A percentile compares a stretch with the other conserved stretches of the same genome.
These are phyloP conservation scores for Dorcus parallelipipedus DNA, from an alignment of 2,888 invertebrate species.

Conservation along the genomic window DNA sequence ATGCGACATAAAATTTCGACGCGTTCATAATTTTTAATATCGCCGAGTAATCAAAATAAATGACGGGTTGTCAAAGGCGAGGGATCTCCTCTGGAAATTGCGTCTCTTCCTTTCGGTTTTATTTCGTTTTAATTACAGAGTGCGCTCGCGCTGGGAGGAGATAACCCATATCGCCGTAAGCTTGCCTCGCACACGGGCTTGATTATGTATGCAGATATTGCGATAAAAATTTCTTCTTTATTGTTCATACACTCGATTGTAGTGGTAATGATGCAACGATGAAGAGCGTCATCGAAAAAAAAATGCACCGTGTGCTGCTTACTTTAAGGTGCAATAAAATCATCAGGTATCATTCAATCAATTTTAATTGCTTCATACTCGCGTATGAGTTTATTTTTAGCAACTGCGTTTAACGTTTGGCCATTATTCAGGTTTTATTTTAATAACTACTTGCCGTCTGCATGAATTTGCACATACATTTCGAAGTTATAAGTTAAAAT, in stretches of 20 bases:
- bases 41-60: conserved; percentile 42
- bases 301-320: neutral
- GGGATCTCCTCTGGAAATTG: neutral
- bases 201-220: conserved; percentile 39
- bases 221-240: conserved; percentile 34
- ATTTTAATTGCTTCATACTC: too few relatives aligned
- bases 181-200: conserved; percentile 28
- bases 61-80: conserved; percentile 39
- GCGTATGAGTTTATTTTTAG: too few relatives aligned
- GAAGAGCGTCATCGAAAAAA: conserved; percentile 21
- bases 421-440: too few relatives aligned
- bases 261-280: conserved; percentile 23
- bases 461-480: too few relatives aligned
- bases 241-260: conserved; percentile 27
- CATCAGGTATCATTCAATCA: too few relatives aligned
- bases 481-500: too few relatives aligned
- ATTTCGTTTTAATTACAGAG: conserved; percentile 39
- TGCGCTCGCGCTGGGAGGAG: conserved; percentile 35
- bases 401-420: too few relatives aligned
- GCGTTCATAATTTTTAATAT: conserved; percentile 39
- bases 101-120: conserved; percentile 22
- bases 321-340: too few relatives aligned
- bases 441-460: too few relatives aligned
- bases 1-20: conserved; percentile 21
- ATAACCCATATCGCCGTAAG: conserved; percentile 37